Evolutionary conservation across 2,888 invertebrate genomes (phyloP), one percentile per base, ranked within the genome.

Genomic region (Sturmia bella): DNA sequence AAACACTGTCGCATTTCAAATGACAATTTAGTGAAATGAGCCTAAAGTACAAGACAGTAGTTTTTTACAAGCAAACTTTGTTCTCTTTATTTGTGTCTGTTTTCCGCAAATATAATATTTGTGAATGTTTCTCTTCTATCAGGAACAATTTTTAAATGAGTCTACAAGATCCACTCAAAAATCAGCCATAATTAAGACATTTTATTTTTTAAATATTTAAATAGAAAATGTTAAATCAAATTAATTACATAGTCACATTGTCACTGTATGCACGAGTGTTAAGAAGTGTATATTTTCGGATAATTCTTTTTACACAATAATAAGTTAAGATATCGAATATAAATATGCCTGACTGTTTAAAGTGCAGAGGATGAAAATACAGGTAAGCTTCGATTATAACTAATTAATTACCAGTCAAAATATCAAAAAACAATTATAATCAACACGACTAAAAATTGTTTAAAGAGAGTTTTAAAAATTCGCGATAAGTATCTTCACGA

Each of bases 161-260:
- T 57, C 15, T 45, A 12, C 32, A 56, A 43, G 57, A 12, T 50
- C 2, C 17, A 27, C 0, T 39, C 27, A 39, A 37, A 63, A 50
- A 17, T 11, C 7, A 27, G 52, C 32, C 74, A 66, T 74, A 78
- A 78, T 78, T 70, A 78, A 74, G 70, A 78, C 45, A 78, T 74
- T 69, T 69, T 57, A 75, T 74, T 69, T 69, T 57, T 41, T 21
- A 70, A 41, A 17, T 56, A 41, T 41, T 13, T 19, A 48, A 50
- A 48, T 24, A 52, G 21, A 68, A 68, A 19, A 32, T 11, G 15
- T 45, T 11, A 72, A 66, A 70, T 72, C 15, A 66, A 76, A 81
- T 68, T 81, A 72, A 68, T 68, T 66, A 37, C 68, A 39, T 72
- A 66, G 54, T 76, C 21, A 61, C 70, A 15, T 24, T 48, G 45